Evolutionary conservation across 2,888 invertebrate species (phyloP), one percentile per base, ranked within the genome.

Genomic region (Busseola fusca): DNA sequence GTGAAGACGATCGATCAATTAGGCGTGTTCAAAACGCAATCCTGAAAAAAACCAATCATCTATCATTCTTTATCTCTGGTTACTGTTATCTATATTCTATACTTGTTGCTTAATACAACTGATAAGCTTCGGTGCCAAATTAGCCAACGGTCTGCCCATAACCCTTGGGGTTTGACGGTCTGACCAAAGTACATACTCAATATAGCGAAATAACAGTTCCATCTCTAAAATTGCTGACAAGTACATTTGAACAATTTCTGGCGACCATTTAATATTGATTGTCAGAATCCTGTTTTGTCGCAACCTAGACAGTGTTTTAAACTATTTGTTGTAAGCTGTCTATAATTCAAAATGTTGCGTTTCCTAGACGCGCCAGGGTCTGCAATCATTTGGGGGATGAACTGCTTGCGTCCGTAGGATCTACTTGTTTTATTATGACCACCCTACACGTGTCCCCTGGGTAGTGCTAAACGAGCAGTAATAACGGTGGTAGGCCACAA

Each of bases 1-100:
- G 66, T 54, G 59, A 69, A 60, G 45, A 62, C 69, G 40, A 84
- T 82, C 81, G 68, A 84, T 82, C 82, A 82, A 82, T 82, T 81
- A 81, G 27, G 50, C 14, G 42, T 71, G 72, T 73, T 72, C 71
- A 68, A 81, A 83, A 80, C 56, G 68, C 21, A 68, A 77, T 58
- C 59, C 60, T 70, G 60, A 57, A 74, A 70, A 71, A 80, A 42
- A 71, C 64, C 50, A 58, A 16, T 40, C 65, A 81, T 82, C 78
- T 70, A 81, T 82, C 78, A 84, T 81, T 75, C 65, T 81, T 75
- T 78, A 75, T 71, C 78, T 78, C 54, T 57, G 42, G 50, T 80
- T 69, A n/a, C 58, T 63, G 69, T 62, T 79, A 37, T 59, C 42
- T 75, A 72, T 34, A 34, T 5, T 5, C n/a, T n/a, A n/a, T 64